phyloP scores from a whole-genome alignment of 2,888 invertebrate species.

The Pycnomerus fuliginosus region DNA sequence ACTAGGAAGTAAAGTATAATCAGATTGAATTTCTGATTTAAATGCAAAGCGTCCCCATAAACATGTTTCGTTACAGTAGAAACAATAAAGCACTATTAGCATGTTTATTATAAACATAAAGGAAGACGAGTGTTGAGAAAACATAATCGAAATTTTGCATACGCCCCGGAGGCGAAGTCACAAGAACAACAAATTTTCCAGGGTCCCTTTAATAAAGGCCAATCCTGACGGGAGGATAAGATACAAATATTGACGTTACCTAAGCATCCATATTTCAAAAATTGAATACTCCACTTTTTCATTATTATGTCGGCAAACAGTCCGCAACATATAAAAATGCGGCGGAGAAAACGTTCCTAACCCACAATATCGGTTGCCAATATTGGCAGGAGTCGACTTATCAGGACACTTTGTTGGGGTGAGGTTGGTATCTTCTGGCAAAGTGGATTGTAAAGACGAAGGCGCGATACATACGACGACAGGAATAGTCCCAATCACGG shows the following conservation, averaged over 20 bases:
- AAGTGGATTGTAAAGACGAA: conserved; percentile 46
- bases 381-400: conserved; percentile 34
- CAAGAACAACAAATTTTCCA: conserved; percentile 6
- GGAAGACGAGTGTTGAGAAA: too few species aligned
- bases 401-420: conserved; percentile 29
- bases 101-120: conserved; percentile 17
- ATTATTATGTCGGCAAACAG: conserved; percentile 18
- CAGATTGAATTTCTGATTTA: conserved; percentile 35
- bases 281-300: conserved; percentile 18
- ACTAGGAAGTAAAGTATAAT: conserved; percentile 33
- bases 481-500: conserved; percentile 47
- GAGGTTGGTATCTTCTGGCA: conserved; percentile 34
- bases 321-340: conserved; percentile 19
- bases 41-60: conserved; percentile 32
- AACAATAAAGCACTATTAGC: conserved; percentile 34
- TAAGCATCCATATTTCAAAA: conserved; percentile 9
- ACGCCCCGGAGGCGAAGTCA: too few species aligned
- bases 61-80: conserved; percentile 24
- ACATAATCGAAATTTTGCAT: too few species aligned
- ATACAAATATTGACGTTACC: conserved; percentile 13
- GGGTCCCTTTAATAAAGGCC: conserved; percentile 5
- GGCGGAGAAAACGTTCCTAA: conserved; percentile 17
- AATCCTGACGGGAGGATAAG: background rate
- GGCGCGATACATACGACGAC: conserved; percentile 42
- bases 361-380: conserved; percentile 28